Base-by-base conservation (phyloP, 1,140 invertebrate species). In the Dolichoris vasculosae region DNA sequence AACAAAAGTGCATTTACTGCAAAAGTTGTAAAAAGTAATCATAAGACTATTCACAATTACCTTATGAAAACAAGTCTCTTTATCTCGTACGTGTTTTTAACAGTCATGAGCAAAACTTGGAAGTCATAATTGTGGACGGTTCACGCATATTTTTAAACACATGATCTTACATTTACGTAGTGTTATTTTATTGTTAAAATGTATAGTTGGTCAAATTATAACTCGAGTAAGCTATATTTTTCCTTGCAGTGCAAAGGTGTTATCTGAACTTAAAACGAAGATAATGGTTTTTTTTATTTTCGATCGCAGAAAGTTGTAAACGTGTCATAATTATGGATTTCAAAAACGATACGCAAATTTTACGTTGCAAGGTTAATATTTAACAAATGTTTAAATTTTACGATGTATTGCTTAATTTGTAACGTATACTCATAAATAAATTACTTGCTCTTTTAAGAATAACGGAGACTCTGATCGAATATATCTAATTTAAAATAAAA, bases 61-160 rank as follows among this genome's bases (percentile, higher is more conserved):
- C n/a, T 73, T 73, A 43, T n/a, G 23, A n/a, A 43, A 43, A 40
- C 15, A 43, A 43, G 69, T n/a, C 6, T 73, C 40, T 40, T 73
- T 73, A 73, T 73, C 69, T 43, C 40, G 69, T 43, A 43, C 38
- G 26, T n/a, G 7, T 8, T 73, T n/a, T 40, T 26, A 73, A n/a
- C 6, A 43, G 38, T 71, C 17, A 23, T 73, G 11, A 73, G 23
- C 20, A 38, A 69, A 73, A 73, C 69, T 43, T 43, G 69, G 23
- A n/a, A 73, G 17, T 1, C 40, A 73, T 43, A 73, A 73, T 73
- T 20, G 20, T 73, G 32, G 23, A 4, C 3, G 26, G 20, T 71
- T 51, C 15, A n/a, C 69, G 40, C 38, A 73, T 26, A 73, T n/a
- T n/a, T 73, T 26, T 73, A 73, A 9, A 73, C 67, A 43, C 67